Percentiles rank a stretch among this genome's conserved stretches.
Conservation (phyloP, 2,797 vertebrate genomes). For the Acanthurus tractus region DNA sequence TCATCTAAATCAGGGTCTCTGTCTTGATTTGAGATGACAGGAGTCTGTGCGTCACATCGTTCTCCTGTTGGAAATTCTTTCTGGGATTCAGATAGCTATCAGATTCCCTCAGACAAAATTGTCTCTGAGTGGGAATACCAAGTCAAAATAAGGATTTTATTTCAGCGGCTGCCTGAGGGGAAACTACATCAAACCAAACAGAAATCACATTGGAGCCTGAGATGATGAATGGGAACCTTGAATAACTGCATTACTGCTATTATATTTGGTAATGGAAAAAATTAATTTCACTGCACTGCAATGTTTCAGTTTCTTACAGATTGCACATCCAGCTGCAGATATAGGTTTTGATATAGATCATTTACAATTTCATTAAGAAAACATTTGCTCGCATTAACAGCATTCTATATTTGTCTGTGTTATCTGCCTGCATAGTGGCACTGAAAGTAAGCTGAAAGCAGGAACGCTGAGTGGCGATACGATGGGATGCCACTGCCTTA, state of each 20-base stretch:
- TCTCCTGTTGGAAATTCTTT: conserved; percentile 45
- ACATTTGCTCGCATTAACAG: conserved; percentile 50
- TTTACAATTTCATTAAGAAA: conserved; percentile 64
- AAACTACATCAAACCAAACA: conserved; percentile 75
- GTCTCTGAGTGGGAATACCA: conserved; percentile 55
- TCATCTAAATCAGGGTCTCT: background rate
- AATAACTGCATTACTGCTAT: conserved; percentile 77
- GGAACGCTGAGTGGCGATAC: background rate
- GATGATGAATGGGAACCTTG: conserved; percentile 77
- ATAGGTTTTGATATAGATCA: conserved; percentile 61
- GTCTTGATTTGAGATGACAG: conserved; percentile 39
- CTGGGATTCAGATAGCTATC: conserved; percentile 51
- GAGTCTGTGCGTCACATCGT: conserved; percentile 20
- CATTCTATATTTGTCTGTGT: conserved; percentile 41
- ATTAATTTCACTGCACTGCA: conserved; percentile 65
- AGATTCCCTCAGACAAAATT: conserved; percentile 57
- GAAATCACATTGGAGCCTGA: conserved; percentile 75
- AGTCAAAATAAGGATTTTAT: conserved; percentile 73
- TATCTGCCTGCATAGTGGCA: conserved; percentile 19
- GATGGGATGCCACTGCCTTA: background rate
- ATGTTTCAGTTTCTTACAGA: conserved; percentile 64
- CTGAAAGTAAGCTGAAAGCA: conserved; percentile 9
- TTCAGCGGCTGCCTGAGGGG: conserved; percentile 75
- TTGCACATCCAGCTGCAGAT: conserved; percentile 44
- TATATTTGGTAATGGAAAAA: conserved; percentile 72